phyloP scores from a whole-genome alignment of 2,888 invertebrate genomes.

The Drosophila algonquin region DNA sequence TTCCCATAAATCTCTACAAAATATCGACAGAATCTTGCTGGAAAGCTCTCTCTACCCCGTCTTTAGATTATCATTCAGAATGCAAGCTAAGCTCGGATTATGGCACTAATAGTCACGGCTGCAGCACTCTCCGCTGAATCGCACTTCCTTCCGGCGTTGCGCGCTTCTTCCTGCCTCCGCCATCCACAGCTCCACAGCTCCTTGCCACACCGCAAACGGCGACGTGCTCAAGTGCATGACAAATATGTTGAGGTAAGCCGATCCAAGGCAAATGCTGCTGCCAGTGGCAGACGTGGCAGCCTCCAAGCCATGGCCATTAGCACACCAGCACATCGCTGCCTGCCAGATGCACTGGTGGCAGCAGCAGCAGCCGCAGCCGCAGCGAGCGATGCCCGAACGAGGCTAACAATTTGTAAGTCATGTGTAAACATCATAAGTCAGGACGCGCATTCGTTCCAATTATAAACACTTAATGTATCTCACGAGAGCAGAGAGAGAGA shows the following conservation, averaged over 20 bases:
- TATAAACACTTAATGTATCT: slow-evolving; percentile 75
- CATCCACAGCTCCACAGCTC: background rate
- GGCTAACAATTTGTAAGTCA: slow-evolving; percentile 79
- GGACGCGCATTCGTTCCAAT: slow-evolving; percentile 70
- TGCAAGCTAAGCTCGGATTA: slow-evolving; percentile 32
- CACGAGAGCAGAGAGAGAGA: slow-evolving; percentile 28
- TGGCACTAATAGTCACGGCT: slow-evolving; percentile 40
- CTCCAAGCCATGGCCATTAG: slow-evolving; percentile 51
- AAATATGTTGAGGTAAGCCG: slow-evolving; percentile 65
- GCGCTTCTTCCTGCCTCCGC: slow-evolving; percentile 1
- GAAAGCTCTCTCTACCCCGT: background rate
- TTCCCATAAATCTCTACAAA: background rate
- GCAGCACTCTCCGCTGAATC: slow-evolving; percentile 7
- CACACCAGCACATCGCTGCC: slow-evolving; percentile 39
- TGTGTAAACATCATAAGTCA: slow-evolving; percentile 79
- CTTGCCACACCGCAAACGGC: slow-evolving; percentile 47
- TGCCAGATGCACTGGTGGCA: slow-evolving; percentile 13
- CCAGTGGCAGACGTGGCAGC: slow-evolving; percentile 37
- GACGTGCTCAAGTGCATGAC: slow-evolving; percentile 70
- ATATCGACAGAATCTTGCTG: background rate
- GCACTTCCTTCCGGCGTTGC: background rate
- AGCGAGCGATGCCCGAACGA: slow-evolving; percentile 52
- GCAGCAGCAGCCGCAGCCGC: background rate
- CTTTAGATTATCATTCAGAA: slow-evolving; percentile 26
- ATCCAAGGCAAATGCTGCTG: slow-evolving; percentile 50